Evolutionary conservation across 2,888 invertebrate genomes (phyloP), one percentile per base, ranked within the genome.

Genomic region (Bombylius discolor): DNA sequence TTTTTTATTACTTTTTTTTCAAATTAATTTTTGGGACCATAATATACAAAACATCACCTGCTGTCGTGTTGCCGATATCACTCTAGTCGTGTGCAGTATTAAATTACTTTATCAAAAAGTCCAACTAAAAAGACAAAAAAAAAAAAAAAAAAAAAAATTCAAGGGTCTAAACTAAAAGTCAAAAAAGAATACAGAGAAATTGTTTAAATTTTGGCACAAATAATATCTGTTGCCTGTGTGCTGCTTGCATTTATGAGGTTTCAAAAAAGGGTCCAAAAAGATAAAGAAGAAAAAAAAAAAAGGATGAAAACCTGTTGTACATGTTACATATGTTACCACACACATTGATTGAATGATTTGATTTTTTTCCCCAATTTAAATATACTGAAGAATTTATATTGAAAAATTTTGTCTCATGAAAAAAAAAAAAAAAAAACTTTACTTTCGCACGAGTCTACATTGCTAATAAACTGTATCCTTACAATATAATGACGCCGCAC

Each of bases 61-160:
- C 39, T 55, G 39, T 47, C 39, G 45, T 49, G 50, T 33, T 46
- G 39, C 51, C 55, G 46, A 46, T 31, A 23, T 55, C 33, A 55
- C 47, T 50, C 39, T 55, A 47, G 55, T 55, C 55, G 55, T 55
- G 55, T 36, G 55, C 55, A 55, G 55, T 50, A 47, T 55, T 47
- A 39, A 23, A 36, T 55, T 55, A 55, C 55, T 42, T 11, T 11
- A 23, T 23, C 23, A 23, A 23, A 23, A 23, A 23, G 23, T 23
- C 23, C 23, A 23, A n/a, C n/a, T n/a, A n/a, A n/a, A n/a, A 39
- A 36, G 36, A 6, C 36, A 36, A 36, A 6, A 8, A 36, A 36
- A 36, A 6, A 36, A 36, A 36, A 6, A 36, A 8, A 36, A 36
- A 36, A 36, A 36, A 36, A 36, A 36, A 36, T 36, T 6, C 9